Evolutionary conservation across 2,113 vertebrate genomes (phyloP), one percentile per base, ranked within the genome.

Genomic region (Murina feae): DNA sequence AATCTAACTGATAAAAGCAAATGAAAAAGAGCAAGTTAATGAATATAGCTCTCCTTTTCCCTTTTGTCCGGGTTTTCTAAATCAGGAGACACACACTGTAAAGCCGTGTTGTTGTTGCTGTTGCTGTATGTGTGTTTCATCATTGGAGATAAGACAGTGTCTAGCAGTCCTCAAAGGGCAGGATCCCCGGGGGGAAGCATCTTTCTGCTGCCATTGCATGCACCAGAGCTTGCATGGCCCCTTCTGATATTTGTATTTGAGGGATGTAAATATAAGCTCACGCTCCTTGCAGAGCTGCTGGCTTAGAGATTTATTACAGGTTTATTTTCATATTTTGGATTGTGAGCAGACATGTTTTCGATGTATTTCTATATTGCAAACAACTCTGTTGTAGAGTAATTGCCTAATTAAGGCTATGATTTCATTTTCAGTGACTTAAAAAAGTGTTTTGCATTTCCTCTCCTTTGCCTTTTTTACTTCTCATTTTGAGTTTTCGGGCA

Each of bases 381-480:
- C 18, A 87, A 60, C 51, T 72, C 39, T 91, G 6, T 66, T 79
- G 53, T 25, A 2, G 30, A 13, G 23, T 82, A 72, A 89, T 91
- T 89, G 44, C 25, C 58, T 75, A 42, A 28, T 51, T 58, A 18
- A 88, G 37, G 4, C 42, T 90, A 32, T 91, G 49, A 39, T 85
- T 92, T 79, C 4, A 75, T 51, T 66, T 71, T 47, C 74, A 49
- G 30, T 32, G 81, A 68, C 42, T 80, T 95, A 13, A 88, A 13
- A 88, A 80, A 85, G 11, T 60, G 53, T 47, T 92, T 72, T 58
- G 4, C 35, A 37, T 87, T 85, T 95, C 53, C 55, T 82, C 20
- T 60, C 47, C 49, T 91, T 71, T 93, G 76, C 65, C 32, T 82
- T 94, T 97, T 84, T 92, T 65, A 8, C 82, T 88, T 94, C 82